Conservation (phyloP, 1,140 invertebrate genomes). For the Gryon sp. region DNA sequence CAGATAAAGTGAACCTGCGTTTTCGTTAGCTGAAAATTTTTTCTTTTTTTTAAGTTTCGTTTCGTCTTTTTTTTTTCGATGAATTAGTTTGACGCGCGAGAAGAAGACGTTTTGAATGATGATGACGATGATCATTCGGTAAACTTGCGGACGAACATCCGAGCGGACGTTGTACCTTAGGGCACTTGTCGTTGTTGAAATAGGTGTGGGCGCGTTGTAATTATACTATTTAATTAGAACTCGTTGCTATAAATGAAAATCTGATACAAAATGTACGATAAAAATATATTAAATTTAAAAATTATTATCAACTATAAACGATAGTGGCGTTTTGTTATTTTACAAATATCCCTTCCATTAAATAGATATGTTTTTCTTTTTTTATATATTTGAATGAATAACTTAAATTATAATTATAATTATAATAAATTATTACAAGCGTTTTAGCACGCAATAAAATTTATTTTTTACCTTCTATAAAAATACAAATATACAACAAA, state of each 20-base stretch:
- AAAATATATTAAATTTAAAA: constrained; percentile 59
- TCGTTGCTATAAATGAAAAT: constrained; percentile 50
- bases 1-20: constrained; percentile 35
- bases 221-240: constrained; percentile 60
- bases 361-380: constrained; percentile 1
- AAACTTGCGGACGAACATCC: constrained; percentile 36
- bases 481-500: constrained; percentile 19
- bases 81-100: constrained; percentile 28
- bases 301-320: constrained; percentile 39
- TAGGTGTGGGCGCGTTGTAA: constrained; percentile 56
- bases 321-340: background rate
- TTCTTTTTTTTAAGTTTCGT: background rate
- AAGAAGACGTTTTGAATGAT: constrained; percentile 40
- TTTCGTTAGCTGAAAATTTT: background rate
- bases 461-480: constrained; percentile 6
- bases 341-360: background rate
- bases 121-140: constrained; percentile 6
- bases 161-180: constrained; percentile 51
- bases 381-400: background rate
- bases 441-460: no score
- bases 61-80: background rate
- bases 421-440: no score
- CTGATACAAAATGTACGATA: constrained; percentile 51
- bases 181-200: constrained; percentile 60
- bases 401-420: no score